Evolutionary conservation across 2,113 vertebrate species (phyloP).

Genomic region (Upupa epops): DNA sequence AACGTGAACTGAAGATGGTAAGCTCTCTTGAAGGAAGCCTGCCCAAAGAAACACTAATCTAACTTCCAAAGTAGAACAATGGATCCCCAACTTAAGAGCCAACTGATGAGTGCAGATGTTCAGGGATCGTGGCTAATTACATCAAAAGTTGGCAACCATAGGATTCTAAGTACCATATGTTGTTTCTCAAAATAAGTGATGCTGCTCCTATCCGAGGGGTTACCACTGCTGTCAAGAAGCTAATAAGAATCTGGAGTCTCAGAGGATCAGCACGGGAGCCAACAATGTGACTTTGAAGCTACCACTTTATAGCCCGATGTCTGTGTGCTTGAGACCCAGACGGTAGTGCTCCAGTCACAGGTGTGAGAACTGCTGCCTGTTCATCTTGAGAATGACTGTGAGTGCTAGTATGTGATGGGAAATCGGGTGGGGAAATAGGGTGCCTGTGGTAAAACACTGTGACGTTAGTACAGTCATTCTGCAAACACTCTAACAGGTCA

Average conservation of each 20-base stretch:
- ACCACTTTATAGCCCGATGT: neutral
- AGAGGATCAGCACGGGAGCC: neutral
- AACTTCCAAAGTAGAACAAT: constrained; percentile 20
- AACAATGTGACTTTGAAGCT: neutral
- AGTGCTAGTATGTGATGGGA: neutral
- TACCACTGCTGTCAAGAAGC: constrained; percentile 39
- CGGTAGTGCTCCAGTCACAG: neutral
- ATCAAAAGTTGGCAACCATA: constrained; percentile 65
- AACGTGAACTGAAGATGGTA: constrained; percentile 47
- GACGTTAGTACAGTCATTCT: neutral
- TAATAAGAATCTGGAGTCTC: constrained; percentile 10
- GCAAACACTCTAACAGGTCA: neutral
- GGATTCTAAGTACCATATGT: constrained; percentile 60
- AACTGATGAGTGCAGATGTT: constrained; percentile 58
- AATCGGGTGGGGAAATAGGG: neutral
- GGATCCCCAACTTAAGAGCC: constrained; percentile 55
- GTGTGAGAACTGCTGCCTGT: neutral
- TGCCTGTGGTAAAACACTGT: neutral
- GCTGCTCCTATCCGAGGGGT: constrained; percentile 23
- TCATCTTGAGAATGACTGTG: neutral
- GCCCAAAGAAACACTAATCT: constrained; percentile 31
- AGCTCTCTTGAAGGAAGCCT: constrained; percentile 25
- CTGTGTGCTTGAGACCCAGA: neutral
- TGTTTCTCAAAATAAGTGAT: constrained; percentile 57
- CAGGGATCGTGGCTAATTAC: constrained; percentile 61